Conservation (phyloP, 2,113 vertebrate species). For the Nesospiza acunhae region DNA sequence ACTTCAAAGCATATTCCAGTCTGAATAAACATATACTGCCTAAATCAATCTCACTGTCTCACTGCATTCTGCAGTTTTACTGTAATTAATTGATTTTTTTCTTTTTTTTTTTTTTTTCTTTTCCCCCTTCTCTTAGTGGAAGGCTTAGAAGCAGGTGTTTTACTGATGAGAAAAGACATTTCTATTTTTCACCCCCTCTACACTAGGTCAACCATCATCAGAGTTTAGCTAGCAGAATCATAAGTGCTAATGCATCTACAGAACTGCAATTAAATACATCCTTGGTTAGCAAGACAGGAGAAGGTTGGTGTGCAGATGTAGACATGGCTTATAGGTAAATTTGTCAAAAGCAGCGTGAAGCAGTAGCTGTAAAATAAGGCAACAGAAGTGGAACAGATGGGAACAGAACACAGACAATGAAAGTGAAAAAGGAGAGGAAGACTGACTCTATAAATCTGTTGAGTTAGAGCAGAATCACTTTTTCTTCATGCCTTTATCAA, state of each 20-base stretch:
- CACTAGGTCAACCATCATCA: neutral
- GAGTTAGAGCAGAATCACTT: neutral
- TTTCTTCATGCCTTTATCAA: neutral
- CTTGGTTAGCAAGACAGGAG: neutral
- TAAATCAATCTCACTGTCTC: neutral
- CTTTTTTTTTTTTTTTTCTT: neutral
- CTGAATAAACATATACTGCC: neutral
- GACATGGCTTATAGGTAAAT: neutral
- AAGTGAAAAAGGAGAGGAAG: neutral
- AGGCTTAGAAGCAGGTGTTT: neutral
- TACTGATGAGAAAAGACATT: neutral
- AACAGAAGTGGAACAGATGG: neutral
- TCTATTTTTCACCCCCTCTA: neutral
- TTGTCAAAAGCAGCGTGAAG: neutral
- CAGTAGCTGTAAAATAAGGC: neutral
- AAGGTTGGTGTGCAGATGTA: neutral
- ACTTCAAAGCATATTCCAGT: neutral
- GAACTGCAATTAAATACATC: neutral
- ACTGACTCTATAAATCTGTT: neutral
- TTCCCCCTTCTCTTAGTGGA: neutral
- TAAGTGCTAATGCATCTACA: neutral
- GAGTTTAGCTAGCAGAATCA: neutral
- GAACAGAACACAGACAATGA: neutral
- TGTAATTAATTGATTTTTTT: neutral
- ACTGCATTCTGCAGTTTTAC: neutral